phyloP scores from a whole-genome alignment of 2,888 invertebrate species.

The Nomada ruficornis region DNA sequence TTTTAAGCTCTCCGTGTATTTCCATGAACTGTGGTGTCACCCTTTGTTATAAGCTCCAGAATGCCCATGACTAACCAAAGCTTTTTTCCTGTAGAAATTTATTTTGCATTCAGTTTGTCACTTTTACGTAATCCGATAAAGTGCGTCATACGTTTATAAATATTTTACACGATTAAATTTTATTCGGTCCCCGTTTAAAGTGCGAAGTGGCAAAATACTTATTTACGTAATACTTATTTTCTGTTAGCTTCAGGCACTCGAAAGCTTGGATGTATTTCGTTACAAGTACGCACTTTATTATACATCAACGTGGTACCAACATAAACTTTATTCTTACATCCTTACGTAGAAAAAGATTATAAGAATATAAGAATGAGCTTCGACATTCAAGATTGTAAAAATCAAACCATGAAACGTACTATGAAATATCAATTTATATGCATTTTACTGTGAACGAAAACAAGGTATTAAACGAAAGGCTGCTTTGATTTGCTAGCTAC shows the following conservation, averaged over 20 bases:
- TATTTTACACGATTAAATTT: not conserved
- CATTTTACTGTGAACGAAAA: not conserved
- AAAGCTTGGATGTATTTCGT: no score
- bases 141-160: constrained; percentile 2
- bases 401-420: no score
- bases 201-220: no score
- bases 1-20: not conserved
- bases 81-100: not conserved
- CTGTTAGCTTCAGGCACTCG: no score
- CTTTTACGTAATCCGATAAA: not conserved
- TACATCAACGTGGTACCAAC: no score
- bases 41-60: not conserved
- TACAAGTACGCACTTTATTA: no score
- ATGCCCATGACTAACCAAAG: not conserved
- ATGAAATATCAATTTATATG: not conserved
- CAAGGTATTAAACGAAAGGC: not conserved
- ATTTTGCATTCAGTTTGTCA: not conserved
- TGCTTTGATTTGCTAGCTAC: not conserved
- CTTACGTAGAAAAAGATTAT: no score
- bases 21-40: not conserved
- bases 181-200: not conserved
- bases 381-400: no score
- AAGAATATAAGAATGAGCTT: no score
- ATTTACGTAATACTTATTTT: no score
- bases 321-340: no score